A percentile compares a stretch with the other conserved stretches of the same genome.
Conservation (phyloP, 2,797 vertebrate genomes). For the Spatula versicolor region DNA sequence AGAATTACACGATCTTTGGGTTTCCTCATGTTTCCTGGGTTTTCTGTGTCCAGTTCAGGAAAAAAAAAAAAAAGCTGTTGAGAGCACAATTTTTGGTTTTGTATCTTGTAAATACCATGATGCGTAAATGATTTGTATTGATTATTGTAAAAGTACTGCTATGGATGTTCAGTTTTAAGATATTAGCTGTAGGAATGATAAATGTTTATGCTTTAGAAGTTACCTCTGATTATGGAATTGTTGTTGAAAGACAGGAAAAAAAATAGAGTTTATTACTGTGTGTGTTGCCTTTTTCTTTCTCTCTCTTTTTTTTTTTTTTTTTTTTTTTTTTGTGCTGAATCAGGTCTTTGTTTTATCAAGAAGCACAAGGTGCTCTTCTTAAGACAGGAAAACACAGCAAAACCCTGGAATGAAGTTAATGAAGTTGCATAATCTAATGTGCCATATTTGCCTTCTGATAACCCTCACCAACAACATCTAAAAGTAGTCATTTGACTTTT, state of each 20-base stretch:
- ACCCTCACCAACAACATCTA: conserved; percentile 47
- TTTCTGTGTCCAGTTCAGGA: background rate
- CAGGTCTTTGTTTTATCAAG: conserved; percentile 32
- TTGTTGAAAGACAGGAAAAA: background rate
- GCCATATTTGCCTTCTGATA: conserved; percentile 83
- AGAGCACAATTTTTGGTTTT: background rate
- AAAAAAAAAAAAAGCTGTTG: background rate
- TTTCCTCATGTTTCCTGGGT: background rate
- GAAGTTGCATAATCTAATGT: conserved; percentile 70
- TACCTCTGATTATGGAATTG: background rate
- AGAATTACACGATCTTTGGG: background rate
- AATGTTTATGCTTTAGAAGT: background rate
- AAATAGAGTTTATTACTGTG: background rate
- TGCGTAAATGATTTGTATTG: background rate
- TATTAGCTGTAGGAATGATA: background rate
- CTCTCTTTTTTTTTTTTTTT: background rate
- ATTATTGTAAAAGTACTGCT: background rate
- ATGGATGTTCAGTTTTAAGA: background rate
- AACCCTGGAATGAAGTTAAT: conserved; percentile 18
- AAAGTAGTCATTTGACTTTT: conserved; percentile 70
- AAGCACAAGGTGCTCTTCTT: conserved; percentile 13
- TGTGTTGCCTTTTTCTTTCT: background rate
- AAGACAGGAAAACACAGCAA: conserved; percentile 52
- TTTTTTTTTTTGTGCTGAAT: background rate
- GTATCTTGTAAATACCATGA: background rate